phyloP scores from a whole-genome alignment of 1,140 invertebrate genomes.

The Trichogramma pretiosum region DNA sequence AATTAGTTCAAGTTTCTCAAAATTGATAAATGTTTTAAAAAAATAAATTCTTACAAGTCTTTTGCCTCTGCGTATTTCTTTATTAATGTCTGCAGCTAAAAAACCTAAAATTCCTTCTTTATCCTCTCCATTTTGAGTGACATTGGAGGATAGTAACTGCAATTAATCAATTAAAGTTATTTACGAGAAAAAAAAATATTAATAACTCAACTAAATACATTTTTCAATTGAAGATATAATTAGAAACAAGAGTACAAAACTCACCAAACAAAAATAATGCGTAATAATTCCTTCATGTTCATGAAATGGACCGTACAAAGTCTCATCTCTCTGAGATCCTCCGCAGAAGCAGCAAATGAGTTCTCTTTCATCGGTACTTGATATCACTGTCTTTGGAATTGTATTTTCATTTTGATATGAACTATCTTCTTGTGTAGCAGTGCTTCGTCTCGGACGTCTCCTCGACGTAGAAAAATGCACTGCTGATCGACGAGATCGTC shows the following conservation, averaged over 20 bases:
- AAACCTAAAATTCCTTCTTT: constrained; percentile 58
- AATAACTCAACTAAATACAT: constrained; percentile 1
- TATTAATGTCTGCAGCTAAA: constrained; percentile 50
- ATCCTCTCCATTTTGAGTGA: constrained; percentile 52
- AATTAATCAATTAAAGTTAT: constrained; percentile 24
- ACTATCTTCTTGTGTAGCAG: too few relatives aligned
- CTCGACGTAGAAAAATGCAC: too few relatives aligned
- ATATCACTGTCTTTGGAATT: background rate
- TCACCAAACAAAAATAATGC: constrained; percentile 51
- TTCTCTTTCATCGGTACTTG: background rate
- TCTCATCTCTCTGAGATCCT: constrained; percentile 39
- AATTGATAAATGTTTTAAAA: background rate
- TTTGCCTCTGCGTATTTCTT: constrained; percentile 49
- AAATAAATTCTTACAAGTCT: constrained; percentile 43
- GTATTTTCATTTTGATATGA: too few relatives aligned
- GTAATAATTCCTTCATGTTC: constrained; percentile 40
- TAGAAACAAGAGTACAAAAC: constrained; percentile 9
- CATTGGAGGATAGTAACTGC: constrained; percentile 54
- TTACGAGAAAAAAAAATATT: constrained; percentile 6
- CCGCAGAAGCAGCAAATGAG: constrained; percentile 46
- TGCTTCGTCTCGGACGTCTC: too few relatives aligned
- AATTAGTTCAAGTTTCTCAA: too few relatives aligned
- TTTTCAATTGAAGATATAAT: background rate
- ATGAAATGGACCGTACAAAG: constrained; percentile 47
- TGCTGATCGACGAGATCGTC: too few relatives aligned